Evolutionary conservation across 2,888 invertebrate species (phyloP), one percentile per base, ranked within the genome.

Genomic region (Tolmerus cingulatus): DNA sequence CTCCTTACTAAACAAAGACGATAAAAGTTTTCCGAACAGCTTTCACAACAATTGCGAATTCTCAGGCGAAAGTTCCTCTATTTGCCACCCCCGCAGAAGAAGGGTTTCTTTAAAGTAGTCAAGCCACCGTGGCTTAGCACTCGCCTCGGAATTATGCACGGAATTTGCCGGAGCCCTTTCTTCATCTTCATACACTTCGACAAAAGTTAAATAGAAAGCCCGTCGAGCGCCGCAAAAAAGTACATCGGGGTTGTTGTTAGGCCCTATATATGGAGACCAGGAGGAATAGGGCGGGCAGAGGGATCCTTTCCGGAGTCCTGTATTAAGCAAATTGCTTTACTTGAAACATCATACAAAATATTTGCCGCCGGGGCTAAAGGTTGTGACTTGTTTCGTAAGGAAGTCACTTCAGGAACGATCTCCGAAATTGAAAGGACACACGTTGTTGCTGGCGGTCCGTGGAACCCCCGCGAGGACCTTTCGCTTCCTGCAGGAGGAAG

Each of bases 131-230:
- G 66, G 76, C 34, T 16, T 76, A 76, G 37, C 16, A 14, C 19
- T 27, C 27, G 30, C 34, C 34, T 9, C 76, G 8, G 37, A 76
- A 37, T 34, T 37, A 76, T 76, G 76, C 76, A 37, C 37, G 37
- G 37, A 76, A 37, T 76, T 37, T 34, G 9, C 37, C 19, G 8
- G 37, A 76, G 76, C 12, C 12, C 37, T 30, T 2, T 30, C 3
- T 30, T 30, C 34, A 40, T 7, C 9, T 37, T 34, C 34, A n/a
- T 9, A 76, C 34, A 76, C 34, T 76, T 34, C 34, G 37, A 34
- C 37, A 76, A 76, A 76, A 76, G 76, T 76, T 76, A 76, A 76
- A 76, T 37, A 76, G 76, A 76, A 74, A 37, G 76, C 76, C 19
- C 27, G 34, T 66, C 12, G 66, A 66, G 76, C 37, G 76, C 37